Base-by-base conservation (phyloP, 2,113 vertebrate genomes). In the Campylorhamphus procurvoides region DNA sequence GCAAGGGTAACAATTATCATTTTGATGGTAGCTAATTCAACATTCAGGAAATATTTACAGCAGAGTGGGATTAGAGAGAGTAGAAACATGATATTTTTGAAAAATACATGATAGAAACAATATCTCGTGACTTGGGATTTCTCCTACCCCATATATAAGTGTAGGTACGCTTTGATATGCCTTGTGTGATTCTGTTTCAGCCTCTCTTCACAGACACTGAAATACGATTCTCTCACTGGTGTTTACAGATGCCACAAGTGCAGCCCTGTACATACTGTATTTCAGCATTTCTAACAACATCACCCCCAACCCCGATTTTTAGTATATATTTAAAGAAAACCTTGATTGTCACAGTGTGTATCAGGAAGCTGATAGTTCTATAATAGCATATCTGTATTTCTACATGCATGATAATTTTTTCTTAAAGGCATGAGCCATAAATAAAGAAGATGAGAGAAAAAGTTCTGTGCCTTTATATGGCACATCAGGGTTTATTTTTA, bases 401-500 rank as follows among this genome's bases (percentile, higher is more conserved):
- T 74, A 33, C 76, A 52, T 0, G 18, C 0, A 0, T 6, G 27
- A 74, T 55, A 29, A 10, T 35, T 76, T 94, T 64, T 79, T 83
- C 68, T 78, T 84, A 91, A 84, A 88, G 60, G 56, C 72, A 59
- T 15, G 55, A 77, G 31, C 60, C 49, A 28, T 84, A 94, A 94
- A 89, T 72, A 91, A 91, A 50, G 47, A 42, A 35, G 39, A 84
- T 2, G 19, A 72, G 82, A 76, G 78, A 52, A 63, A 73, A 93
- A 90, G 55, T 83, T 85, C 35, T 63, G 78, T 83, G 93, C 82
- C 91, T 87, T 87, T 83, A 56, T 87, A 63, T n/a, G 81, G 94
- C 72, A 35, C 79, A 55, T 35, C 46, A 6, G 66, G 80, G 52
- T 42, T 7, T 96, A 91, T 94, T 96, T 96, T 94, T 91, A 95